These are phyloP conservation scores for Pegoplata infirma DNA, from an alignment of 2,888 invertebrate species.

Conservation along the genomic window DNA sequence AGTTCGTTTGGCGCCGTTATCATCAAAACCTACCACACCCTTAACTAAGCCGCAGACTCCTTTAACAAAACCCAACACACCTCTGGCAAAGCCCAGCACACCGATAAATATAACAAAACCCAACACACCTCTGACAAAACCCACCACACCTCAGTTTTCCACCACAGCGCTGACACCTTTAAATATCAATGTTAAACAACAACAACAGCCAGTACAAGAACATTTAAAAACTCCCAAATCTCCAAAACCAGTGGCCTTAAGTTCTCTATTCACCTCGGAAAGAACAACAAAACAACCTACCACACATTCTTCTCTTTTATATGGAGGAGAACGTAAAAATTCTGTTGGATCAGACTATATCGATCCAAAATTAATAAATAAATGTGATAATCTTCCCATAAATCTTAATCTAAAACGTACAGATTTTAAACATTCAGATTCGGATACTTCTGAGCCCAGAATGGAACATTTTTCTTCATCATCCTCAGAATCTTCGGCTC, in stretches of 20 bases:
- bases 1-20: slow-evolving; percentile 67
- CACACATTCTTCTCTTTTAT: slow-evolving; percentile 19
- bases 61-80: slow-evolving; percentile 33
- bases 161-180: slow-evolving; percentile 9
- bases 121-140: neutral
- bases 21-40: slow-evolving; percentile 44
- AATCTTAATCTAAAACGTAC: slow-evolving; percentile 57
- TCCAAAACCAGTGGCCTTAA: slow-evolving; percentile 48
- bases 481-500: slow-evolving; percentile 67
- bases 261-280: slow-evolving; percentile 25
- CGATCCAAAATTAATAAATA: slow-evolving; percentile 83
- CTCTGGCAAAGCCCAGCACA: slow-evolving; percentile 39
- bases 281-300: slow-evolving; percentile 8
- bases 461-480: slow-evolving; percentile 64
- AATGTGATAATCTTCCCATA: slow-evolving; percentile 84
- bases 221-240: slow-evolving; percentile 29
- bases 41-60: slow-evolving; percentile 16
- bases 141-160: slow-evolving; percentile 64
- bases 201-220: slow-evolving; percentile 12
- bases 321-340: slow-evolving; percentile 40
- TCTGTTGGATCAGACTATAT: slow-evolving; percentile 76
- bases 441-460: slow-evolving; percentile 49
- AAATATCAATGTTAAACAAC: neutral
- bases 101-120: slow-evolving; percentile 20
- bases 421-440: slow-evolving; percentile 57